Evolutionary conservation across 2,888 invertebrate genomes (phyloP).

Genomic region (Agrotis puta): DNA sequence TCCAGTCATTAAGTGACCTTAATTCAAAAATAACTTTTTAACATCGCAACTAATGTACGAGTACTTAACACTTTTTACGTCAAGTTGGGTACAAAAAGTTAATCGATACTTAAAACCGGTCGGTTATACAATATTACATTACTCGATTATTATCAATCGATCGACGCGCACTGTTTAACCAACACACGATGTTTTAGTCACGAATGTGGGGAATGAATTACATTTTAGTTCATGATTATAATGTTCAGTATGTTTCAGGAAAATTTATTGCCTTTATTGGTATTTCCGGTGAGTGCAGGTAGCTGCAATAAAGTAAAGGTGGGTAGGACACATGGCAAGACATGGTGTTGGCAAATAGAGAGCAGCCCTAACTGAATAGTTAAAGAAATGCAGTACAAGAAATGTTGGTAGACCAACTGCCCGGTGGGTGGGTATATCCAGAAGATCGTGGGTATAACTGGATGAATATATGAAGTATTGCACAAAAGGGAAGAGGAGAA

Average conservation of each 20-base stretch:
- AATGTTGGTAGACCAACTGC: too few species aligned
- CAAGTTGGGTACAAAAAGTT: constrained; percentile 37
- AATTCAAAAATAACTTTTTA: constrained; percentile 27
- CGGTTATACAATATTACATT: constrained; percentile 59
- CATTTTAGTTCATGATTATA: constrained; percentile 9
- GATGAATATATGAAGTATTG: too few species aligned
- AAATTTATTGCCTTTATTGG: background rate
- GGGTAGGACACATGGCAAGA: too few species aligned
- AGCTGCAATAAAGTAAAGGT: too few species aligned
- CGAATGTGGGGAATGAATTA: constrained; percentile 38
- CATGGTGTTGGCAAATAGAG: too few species aligned
- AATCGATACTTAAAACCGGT: constrained; percentile 49
- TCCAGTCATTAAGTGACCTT: background rate
- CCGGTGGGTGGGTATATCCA: too few species aligned
- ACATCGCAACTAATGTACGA: constrained; percentile 22
- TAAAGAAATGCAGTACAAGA: too few species aligned
- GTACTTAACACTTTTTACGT: constrained; percentile 29
- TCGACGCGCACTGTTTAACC: constrained; percentile 54
- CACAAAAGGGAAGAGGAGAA: too few species aligned
- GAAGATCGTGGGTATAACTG: too few species aligned
- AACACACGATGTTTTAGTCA: constrained; percentile 52
- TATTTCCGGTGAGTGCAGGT: too few species aligned
- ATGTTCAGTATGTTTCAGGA: background rate
- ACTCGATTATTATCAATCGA: constrained; percentile 48
- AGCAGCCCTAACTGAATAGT: too few species aligned